phyloP scores from a whole-genome alignment of 2,797 vertebrate species.

The Dermochelys coriacea region DNA sequence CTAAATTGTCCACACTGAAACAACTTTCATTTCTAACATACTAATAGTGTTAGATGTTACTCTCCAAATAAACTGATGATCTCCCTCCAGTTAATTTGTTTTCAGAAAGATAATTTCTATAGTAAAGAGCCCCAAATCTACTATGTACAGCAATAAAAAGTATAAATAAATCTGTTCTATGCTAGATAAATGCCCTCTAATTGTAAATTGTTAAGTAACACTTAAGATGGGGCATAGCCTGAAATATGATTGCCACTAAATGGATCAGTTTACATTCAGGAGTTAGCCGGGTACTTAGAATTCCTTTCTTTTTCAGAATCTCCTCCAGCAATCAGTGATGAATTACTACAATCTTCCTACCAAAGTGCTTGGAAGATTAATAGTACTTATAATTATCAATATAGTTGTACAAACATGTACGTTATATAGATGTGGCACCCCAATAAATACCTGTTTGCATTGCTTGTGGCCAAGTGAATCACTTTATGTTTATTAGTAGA shows the following conservation, averaged over 20 bases:
- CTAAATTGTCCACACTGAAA: not conserved
- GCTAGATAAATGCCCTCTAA: not conserved
- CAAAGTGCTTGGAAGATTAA: slow-evolving; percentile 38
- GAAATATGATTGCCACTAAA: not conserved
- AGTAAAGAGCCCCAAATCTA: accelerated
- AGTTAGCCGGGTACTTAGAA: not conserved
- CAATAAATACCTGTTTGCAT: slow-evolving; percentile 19
- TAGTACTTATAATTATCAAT: slow-evolving; percentile 68
- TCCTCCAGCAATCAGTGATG: slow-evolving; percentile 17
- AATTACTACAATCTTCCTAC: slow-evolving; percentile 27
- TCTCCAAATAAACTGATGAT: not conserved
- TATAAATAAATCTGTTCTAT: accelerated
- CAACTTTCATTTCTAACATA: accelerated
- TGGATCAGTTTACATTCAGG: not conserved
- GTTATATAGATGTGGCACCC: not conserved
- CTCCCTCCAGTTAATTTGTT: not conserved
- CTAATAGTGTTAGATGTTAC: not conserved
- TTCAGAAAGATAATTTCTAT: not conserved
- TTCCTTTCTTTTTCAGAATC: not conserved
- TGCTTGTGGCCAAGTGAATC: not conserved
- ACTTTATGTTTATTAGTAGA: not conserved
- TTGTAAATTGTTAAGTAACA: accelerated
- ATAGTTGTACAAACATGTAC: slow-evolving; percentile 39
- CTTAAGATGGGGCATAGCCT: not conserved
- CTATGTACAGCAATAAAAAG: not conserved